These are phyloP conservation scores for Yoshiicerus persimilis DNA, from an alignment of 1,140 invertebrate species.

Conservation along the genomic window DNA sequence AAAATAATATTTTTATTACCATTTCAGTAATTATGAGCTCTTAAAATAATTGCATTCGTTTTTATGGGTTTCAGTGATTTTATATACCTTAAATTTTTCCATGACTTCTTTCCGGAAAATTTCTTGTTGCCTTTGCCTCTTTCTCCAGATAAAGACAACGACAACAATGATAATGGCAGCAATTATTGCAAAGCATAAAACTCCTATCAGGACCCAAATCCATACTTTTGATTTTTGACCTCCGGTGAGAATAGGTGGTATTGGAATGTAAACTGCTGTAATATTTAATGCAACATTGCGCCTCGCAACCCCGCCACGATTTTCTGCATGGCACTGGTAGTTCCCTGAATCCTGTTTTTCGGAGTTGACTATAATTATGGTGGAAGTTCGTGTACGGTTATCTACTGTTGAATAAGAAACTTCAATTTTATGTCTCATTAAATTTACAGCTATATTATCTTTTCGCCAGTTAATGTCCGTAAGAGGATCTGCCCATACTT, in stretches of 20 bases:
- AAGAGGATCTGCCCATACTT: background rate
- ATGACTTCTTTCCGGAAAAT: background rate
- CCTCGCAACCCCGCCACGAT: background rate
- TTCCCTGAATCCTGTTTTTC: background rate
- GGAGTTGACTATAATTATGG: background rate
- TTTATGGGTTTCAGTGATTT: too few species aligned
- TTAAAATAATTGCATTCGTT: too few species aligned
- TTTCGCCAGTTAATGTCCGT: background rate
- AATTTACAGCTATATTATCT: background rate
- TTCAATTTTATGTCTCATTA: background rate
- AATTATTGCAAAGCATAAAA: background rate
- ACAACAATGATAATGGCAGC: background rate
- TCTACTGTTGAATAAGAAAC: background rate
- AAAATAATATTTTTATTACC: too few species aligned
- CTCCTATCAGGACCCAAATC: slow-evolving; percentile 5
- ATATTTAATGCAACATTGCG: background rate
- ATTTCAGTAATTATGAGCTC: too few species aligned
- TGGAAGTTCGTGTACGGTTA: background rate
- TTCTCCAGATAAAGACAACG: background rate
- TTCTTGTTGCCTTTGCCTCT: background rate
- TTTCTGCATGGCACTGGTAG: background rate
- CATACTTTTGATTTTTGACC: background rate
- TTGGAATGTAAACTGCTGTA: background rate
- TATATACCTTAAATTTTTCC: background rate
- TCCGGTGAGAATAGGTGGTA: background rate